Evolutionary conservation across 2,797 vertebrate species (phyloP), one percentile per base, ranked within the genome.

Genomic region (Lithobates pipiens): DNA sequence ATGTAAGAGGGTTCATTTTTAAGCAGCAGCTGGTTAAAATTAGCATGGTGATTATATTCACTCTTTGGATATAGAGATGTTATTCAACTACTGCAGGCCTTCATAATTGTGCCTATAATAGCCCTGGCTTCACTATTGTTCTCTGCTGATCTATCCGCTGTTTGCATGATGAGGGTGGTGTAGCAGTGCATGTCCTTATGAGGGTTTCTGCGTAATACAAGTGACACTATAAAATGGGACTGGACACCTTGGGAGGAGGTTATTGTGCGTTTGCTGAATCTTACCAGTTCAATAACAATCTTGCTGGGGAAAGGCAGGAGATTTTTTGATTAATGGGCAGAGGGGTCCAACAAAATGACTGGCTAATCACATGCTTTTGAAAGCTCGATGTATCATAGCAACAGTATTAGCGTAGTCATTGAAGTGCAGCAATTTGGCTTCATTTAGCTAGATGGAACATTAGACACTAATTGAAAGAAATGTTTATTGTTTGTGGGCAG

Each of bases 381-480:
- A 34, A n/a, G 25, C 46, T 72, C 75, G 36, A 39, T 67, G 85
- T 83, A 83, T 67, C 76, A 16, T 83, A 83, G 85, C 85, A 86
- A 86, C 80, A 74, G 57, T 68, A 82, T 83, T 77, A 83, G 44
- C 80, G 44, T 11, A 76, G 84, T 77, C 63, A 67, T 76, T 76
- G 77, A 29, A n/a, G 84, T 29, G 46, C 54, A 42, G 78, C 72
- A 81, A 50, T 71, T 86, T 81, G 23, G 42, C 27, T 76, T 85
- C 63, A 75, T 80, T 80, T 86, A 79, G 72, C 84, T 29, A 39
- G 42, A 74, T 29, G 23, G 42, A 74, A 50, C 57, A 80, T 75
- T 85, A 76, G 65, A 68, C 65, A 34, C 73, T 86, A 82, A 86
- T 86, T 86, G 78, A 57, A 54, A 29, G 46, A 68, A 80, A 76